phyloP scores from a whole-genome alignment of 2,113 vertebrate species.

The Notarius quadriscutis region DNA sequence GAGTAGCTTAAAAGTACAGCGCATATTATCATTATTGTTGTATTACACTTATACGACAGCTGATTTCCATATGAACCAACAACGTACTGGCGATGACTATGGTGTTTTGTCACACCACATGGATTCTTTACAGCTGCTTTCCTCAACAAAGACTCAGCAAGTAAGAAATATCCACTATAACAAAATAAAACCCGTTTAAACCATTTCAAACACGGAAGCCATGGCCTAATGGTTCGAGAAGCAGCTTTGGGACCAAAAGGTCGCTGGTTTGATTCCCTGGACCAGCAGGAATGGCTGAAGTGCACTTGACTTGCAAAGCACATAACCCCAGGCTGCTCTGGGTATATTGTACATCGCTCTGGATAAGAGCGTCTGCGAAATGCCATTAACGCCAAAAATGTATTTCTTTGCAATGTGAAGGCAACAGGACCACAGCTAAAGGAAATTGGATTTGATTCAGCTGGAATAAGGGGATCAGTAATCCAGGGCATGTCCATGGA shows the following conservation, averaged over 20 bases:
- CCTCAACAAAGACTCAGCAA: constrained; percentile 21
- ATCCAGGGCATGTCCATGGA: neutral
- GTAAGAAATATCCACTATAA: neutral
- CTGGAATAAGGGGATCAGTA: neutral
- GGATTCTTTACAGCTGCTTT: constrained; percentile 26
- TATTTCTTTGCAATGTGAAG: constrained; percentile 8
- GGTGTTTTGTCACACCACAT: neutral
- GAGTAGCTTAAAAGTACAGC: neutral
- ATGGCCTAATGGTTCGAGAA: too few species aligned
- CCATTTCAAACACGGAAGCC: neutral
- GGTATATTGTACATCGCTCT: too few species aligned
- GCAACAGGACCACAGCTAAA: constrained; percentile 17
- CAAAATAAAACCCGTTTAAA: neutral
- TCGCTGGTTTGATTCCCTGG: too few species aligned
- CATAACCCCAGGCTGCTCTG: too few species aligned
- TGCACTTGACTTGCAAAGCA: too few species aligned
- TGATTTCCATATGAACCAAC: neutral
- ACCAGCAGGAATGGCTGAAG: too few species aligned
- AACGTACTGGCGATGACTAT: neutral
- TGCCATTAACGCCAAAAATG: too few species aligned
- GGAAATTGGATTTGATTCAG: neutral
- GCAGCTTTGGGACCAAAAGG: too few species aligned
- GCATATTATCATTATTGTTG: neutral
- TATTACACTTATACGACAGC: neutral
- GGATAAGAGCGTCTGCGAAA: too few species aligned